phyloP scores from a whole-genome alignment of 2,888 invertebrate species.

The Amaurobius ferox region DNA sequence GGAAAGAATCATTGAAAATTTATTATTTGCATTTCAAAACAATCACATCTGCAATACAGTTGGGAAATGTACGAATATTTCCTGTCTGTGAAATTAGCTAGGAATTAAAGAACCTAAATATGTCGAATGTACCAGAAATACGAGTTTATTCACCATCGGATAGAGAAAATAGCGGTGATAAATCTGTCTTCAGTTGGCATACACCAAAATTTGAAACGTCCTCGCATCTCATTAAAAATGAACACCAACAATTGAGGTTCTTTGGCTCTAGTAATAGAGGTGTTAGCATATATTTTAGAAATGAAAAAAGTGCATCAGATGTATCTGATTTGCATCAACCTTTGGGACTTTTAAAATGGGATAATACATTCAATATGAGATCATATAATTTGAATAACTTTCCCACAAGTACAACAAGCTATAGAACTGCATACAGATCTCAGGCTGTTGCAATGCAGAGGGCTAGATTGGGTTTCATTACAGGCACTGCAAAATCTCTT shows the following conservation, averaged over 20 bases:
- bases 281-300: slow-evolving; percentile 52
- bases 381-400: slow-evolving; percentile 86
- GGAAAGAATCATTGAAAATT: too few species aligned
- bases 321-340: slow-evolving; percentile 43
- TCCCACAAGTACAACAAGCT: slow-evolving; percentile 75
- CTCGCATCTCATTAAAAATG: slow-evolving; percentile 37
- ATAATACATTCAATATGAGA: slow-evolving; percentile 83
- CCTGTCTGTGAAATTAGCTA: too few species aligned
- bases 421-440: slow-evolving; percentile 77
- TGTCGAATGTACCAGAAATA: slow-evolving; percentile 73
- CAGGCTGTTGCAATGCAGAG: slow-evolving; percentile 77
- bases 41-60: too few species aligned
- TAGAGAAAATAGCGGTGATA: slow-evolving; percentile 53
- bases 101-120: neutral
- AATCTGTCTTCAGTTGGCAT: slow-evolving; percentile 56
- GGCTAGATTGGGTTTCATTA: slow-evolving; percentile 78
- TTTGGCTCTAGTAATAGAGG: slow-evolving; percentile 44
- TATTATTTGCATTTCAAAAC: too few species aligned
- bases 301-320: slow-evolving; percentile 39
- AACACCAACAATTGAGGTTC: slow-evolving; percentile 47
- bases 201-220: slow-evolving; percentile 54
- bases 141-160: slow-evolving; percentile 73
- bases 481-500: slow-evolving; percentile 85
- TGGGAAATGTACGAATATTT: too few species aligned
- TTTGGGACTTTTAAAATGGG: slow-evolving; percentile 75